Evolutionary conservation across 2,888 invertebrate species (phyloP).

Genomic region (Macropis europaea): DNA sequence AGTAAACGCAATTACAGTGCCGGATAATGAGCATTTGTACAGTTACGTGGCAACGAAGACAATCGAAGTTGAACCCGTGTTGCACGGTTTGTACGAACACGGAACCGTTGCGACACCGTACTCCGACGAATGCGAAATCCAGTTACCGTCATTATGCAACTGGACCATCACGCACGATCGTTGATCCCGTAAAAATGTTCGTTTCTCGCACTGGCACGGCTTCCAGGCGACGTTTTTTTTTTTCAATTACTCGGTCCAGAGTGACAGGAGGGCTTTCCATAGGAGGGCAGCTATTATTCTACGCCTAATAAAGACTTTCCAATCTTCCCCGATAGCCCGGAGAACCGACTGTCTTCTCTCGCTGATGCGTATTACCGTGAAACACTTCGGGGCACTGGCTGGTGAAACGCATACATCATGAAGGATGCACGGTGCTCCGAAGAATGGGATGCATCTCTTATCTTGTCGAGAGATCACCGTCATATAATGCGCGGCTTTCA

Average conservation of each 20-base stretch:
- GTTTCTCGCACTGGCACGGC: background rate
- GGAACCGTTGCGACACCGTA: conserved; percentile 7
- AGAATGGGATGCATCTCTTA: conserved; percentile 66
- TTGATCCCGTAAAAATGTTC: background rate
- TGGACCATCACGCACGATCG: background rate
- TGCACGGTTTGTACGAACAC: background rate
- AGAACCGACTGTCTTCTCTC: conserved; percentile 34
- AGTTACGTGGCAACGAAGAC: background rate
- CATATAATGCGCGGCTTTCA: conserved; percentile 60
- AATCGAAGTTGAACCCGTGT: background rate
- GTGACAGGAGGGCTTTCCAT: no score
- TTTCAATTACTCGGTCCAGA: background rate
- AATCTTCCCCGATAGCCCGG: conserved; percentile 44
- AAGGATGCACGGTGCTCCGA: conserved; percentile 35
- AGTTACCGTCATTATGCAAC: conserved; percentile 1
- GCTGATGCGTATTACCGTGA: conserved; percentile 36
- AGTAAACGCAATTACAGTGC: conserved; percentile 19
- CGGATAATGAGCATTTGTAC: conserved; percentile 7
- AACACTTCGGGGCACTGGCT: conserved; percentile 46
- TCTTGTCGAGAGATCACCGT: conserved; percentile 64
- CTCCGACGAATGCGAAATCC: background rate
- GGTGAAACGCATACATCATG: conserved; percentile 54
- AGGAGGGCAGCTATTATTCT: conserved; percentile 18
- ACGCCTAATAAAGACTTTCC: conserved; percentile 53
- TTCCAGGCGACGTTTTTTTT: background rate